Conservation (phyloP, 2,888 invertebrate genomes). For the Peribatodes rhomboidaria region DNA sequence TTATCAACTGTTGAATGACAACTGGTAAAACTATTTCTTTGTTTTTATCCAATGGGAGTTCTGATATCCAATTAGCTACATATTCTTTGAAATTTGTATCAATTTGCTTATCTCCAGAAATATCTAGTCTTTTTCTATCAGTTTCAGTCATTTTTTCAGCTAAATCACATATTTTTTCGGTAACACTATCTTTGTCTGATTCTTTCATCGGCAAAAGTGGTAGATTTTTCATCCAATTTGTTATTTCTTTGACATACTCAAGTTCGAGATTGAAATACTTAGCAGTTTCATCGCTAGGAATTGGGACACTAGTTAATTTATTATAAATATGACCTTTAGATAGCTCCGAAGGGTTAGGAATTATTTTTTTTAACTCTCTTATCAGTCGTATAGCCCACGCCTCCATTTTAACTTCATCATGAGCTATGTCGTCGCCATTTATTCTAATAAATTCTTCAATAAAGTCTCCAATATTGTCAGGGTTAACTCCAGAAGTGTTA, state of each 20-base stretch:
- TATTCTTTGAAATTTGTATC: conserved; percentile 56
- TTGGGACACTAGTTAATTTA: conserved; percentile 50
- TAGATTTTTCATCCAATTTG: conserved; percentile 69
- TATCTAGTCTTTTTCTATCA: conserved; percentile 41
- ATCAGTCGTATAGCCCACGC: conserved; percentile 62
- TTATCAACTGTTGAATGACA: conserved; percentile 61
- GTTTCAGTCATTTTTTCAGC: conserved; percentile 60
- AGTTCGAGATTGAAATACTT: conserved; percentile 58
- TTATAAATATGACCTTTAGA: conserved; percentile 56
- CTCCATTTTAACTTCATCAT: conserved; percentile 65
- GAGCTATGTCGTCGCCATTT: conserved; percentile 59
- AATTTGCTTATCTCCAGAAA: conserved; percentile 43
- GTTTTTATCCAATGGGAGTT: conserved; percentile 58
- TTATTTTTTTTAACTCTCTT: conserved; percentile 61
- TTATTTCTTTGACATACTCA: conserved; percentile 65
- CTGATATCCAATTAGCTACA: conserved; percentile 60
- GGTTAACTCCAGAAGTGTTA: conserved; percentile 42
- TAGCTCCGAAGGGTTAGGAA: conserved; percentile 47
- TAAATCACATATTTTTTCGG: conserved; percentile 61
- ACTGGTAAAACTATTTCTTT: conserved; percentile 55
- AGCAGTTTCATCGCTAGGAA: conserved; percentile 56
- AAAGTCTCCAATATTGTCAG: conserved; percentile 61
- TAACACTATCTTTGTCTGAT: conserved; percentile 46
- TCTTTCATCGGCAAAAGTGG: conserved; percentile 57
- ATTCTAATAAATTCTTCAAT: conserved; percentile 62